These are phyloP conservation scores for Pseudomyrmex concolor DNA, from an alignment of 1,140 invertebrate species.

Conservation along the genomic window DNA sequence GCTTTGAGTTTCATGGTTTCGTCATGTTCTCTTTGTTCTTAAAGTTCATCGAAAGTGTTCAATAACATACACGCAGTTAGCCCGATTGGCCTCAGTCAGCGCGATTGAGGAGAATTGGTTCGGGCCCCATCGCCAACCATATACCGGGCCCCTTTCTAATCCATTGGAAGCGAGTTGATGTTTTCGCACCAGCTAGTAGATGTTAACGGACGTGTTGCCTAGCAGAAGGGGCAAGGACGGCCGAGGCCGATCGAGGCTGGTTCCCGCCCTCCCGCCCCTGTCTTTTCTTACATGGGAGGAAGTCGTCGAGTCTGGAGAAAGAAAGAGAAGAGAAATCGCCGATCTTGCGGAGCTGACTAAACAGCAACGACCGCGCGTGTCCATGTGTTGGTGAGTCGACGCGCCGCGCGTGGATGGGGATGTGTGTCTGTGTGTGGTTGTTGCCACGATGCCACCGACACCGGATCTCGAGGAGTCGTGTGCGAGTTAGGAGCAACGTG, in stretches of 20 bases:
- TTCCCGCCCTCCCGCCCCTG: background rate
- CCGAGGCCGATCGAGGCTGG: slow-evolving; percentile 78
- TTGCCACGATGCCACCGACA: slow-evolving; percentile 44
- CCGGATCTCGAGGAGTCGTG: slow-evolving; percentile 44
- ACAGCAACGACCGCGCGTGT: slow-evolving; percentile 58
- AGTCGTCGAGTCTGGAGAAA: slow-evolving; percentile 47
- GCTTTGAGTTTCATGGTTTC: background rate
- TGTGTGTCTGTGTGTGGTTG: slow-evolving; percentile 7
- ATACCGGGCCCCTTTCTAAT: slow-evolving; percentile 78
- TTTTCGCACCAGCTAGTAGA: slow-evolving; percentile 82
- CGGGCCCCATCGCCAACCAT: slow-evolving; percentile 24
- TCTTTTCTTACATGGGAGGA: slow-evolving; percentile 54
- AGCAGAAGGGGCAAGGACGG: slow-evolving; percentile 83
- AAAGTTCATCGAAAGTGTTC: background rate
- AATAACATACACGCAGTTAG: background rate
- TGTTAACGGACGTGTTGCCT: slow-evolving; percentile 79
- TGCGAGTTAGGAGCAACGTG: slow-evolving; percentile 49
- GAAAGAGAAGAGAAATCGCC: slow-evolving; percentile 42
- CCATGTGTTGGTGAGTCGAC: slow-evolving; percentile 16
- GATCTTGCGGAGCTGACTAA: slow-evolving; percentile 42
- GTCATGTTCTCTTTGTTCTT: background rate
- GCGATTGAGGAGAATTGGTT: slow-evolving; percentile 22
- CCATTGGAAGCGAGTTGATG: slow-evolving; percentile 74
- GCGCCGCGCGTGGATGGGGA: slow-evolving; percentile 25
- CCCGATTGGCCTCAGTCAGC: too few species aligned